Evolutionary conservation across 2,888 invertebrate genomes (phyloP).

Genomic region (Sesamia inferens): DNA sequence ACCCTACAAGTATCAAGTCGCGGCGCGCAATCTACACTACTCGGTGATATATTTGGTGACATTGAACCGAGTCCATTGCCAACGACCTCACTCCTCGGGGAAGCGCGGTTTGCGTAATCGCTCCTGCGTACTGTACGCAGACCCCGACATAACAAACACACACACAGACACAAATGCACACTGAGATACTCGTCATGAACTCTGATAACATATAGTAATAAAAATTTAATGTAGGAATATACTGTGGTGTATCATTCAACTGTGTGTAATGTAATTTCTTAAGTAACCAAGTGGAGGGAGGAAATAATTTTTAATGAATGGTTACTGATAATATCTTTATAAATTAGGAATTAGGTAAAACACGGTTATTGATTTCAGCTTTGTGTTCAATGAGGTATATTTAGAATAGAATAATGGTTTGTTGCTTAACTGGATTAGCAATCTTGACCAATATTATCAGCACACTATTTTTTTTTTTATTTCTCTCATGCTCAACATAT

Average conservation of each 20-base stretch:
- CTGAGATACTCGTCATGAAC: conserved; percentile 55
- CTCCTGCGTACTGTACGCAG: conserved; percentile 80
- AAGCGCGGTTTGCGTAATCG: conserved; percentile 89
- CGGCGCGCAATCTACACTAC: conserved; percentile 65
- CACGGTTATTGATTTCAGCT: background rate
- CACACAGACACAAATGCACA: conserved; percentile 57
- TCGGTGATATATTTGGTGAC: conserved; percentile 90
- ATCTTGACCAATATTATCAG: conserved; percentile 4
- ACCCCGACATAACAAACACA: conserved; percentile 73
- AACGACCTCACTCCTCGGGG: conserved; percentile 89
- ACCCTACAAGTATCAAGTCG: conserved; percentile 75
- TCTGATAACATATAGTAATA: conserved; percentile 61
- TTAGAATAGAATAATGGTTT: background rate
- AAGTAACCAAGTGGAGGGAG: conserved; percentile 5
- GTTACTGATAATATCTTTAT: background rate
- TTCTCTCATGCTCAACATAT: background rate
- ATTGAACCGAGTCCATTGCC: conserved; percentile 90
- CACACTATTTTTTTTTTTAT: conserved; percentile 1
- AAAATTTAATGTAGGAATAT: conserved; percentile 49
- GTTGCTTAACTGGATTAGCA: background rate
- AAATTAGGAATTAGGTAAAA: background rate
- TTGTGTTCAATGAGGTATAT: background rate
- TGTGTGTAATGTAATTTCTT: conserved; percentile 22
- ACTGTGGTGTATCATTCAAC: conserved; percentile 27
- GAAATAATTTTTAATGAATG: conserved; percentile 14